Evolutionary conservation across 2,797 vertebrate genomes (phyloP), one percentile per base, ranked within the genome.

Genomic region (Podarcis siculus): DNA sequence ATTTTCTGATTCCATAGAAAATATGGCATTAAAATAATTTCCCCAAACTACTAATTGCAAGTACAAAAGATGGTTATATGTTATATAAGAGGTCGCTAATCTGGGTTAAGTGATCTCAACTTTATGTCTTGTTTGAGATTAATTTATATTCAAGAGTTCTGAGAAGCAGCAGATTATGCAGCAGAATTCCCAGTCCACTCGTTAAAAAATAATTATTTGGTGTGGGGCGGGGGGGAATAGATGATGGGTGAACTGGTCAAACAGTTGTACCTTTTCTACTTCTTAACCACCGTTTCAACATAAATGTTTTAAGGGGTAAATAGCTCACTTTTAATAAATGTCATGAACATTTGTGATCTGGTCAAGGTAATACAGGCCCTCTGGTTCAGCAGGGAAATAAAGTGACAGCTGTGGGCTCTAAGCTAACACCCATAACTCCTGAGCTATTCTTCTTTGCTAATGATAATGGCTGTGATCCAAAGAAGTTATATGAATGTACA

Each of bases 271-370:
- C 19, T 75, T 79, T 81, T 85, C 39, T 75, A 25, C 17, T 73
- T 81, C 39, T 81, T 37, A 58, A 85, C 27, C 13, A 76, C n/a
- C 37, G 4, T 67, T 87, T 75, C 55, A 64, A 45, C 13, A 37
- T 69, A 69, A 61, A 42, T 45, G 9, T 66, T 45, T 66, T 85
- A 61, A 66, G 39, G 42, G 32, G 25, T 37, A 80, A 64, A 80
- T 30, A 72, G 66, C 45, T 78, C 5, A 37, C n/a, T 55, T 69
- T 83, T 67, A 78, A 83, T 76, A 78, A 78, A 83, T 35, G 25
- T 27, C 45, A 78, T 83, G 73, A 88, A 83, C 76, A 80, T 80
- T 72, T 89, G 77, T 79, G 13, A 66, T 85, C 37, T 89, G 77
- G 55, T 73, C 87, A 89, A 75, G 71, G 77, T 75, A 64, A 85